Percentiles rank a stretch among this genome's conserved stretches.
phyloP scores from a whole-genome alignment of 2,113 vertebrate species.

The Tiliqua scincoides region DNA sequence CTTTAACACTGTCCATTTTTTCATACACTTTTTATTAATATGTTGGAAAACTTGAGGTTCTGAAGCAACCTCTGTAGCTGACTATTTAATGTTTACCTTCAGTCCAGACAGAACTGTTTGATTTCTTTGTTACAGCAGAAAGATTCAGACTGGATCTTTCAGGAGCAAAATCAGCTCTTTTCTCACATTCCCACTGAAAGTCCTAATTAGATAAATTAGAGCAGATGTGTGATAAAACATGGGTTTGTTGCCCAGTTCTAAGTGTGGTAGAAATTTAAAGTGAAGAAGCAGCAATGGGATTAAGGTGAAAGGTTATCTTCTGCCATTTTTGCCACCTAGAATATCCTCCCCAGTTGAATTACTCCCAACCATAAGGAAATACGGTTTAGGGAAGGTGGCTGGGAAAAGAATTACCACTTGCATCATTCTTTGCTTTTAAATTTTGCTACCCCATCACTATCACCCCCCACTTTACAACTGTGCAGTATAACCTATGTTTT shows the following conservation, averaged over 20 bases:
- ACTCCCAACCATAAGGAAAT: background rate
- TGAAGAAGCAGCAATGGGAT: background rate
- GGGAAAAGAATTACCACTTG: background rate
- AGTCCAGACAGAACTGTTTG: background rate
- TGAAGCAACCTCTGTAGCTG: background rate
- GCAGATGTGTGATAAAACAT: background rate
- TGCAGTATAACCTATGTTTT: background rate
- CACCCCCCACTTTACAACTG: background rate
- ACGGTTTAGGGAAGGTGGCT: background rate
- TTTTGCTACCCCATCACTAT: too few relatives aligned
- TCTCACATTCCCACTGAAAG: background rate
- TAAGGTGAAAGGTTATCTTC: background rate
- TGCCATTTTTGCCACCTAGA: background rate
- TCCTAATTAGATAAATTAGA: background rate
- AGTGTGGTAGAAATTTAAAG: background rate
- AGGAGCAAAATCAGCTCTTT: background rate
- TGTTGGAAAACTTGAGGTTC: slow-evolving; percentile 12
- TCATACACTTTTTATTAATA: slow-evolving; percentile 13
- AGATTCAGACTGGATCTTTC: background rate
- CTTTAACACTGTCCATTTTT: background rate
- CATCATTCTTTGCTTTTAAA: background rate
- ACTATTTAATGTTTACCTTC: background rate
- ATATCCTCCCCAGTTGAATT: background rate
- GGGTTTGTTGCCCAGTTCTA: background rate
- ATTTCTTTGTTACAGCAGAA: too few relatives aligned